Evolutionary conservation across 2,888 invertebrate species (phyloP), one percentile per base, ranked within the genome.

Genomic region (Tromatobia lineatoria): DNA sequence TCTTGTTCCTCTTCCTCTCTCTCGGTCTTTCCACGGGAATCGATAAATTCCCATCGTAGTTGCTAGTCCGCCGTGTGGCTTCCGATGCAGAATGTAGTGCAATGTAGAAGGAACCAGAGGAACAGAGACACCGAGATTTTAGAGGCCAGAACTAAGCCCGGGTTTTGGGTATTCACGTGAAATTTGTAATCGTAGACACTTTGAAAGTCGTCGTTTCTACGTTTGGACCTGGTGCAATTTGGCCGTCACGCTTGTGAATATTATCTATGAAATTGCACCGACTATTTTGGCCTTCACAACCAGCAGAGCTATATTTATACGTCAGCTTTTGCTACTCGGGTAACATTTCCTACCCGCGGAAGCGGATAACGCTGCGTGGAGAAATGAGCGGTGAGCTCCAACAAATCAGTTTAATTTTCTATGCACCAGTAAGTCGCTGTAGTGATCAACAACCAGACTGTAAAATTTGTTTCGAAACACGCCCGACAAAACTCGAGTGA

Each of bases 181-280:
- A 85, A 86, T 86, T 80, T 85, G 85, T 82, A 74, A 86, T 82
- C 81, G 82, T 71, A 80, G 85, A 80, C 85, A 87, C 85, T 86
- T 85, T 83, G 85, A 81, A 86, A 86, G 80, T 85, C 42, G 38
- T 54, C 80, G 59, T 81, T 87, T 80, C 64, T 76, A 74, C 64
- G 73, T 73, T 47, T 78, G 50, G 52, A 67, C 73, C 81, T 59
- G 61, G 78, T 82, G 87, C 85, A 87, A 86, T 87, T 87, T 85
- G 82, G 83, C 82, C 81, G 87, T 87, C 82, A 87, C 85, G 87
- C 85, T 85, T 23, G 71, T 86, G 85, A 83, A 80, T 86, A 86
- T 87, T 85, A 86, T 87, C 86, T 85, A 84, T 87, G 73, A 82
- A 59, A 74, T 85, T 84, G 74, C 64, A 59, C 74, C 66, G 74